Evolutionary conservation across 2,113 vertebrate genomes (phyloP).

Genomic region (Holacanthus passer): DNA sequence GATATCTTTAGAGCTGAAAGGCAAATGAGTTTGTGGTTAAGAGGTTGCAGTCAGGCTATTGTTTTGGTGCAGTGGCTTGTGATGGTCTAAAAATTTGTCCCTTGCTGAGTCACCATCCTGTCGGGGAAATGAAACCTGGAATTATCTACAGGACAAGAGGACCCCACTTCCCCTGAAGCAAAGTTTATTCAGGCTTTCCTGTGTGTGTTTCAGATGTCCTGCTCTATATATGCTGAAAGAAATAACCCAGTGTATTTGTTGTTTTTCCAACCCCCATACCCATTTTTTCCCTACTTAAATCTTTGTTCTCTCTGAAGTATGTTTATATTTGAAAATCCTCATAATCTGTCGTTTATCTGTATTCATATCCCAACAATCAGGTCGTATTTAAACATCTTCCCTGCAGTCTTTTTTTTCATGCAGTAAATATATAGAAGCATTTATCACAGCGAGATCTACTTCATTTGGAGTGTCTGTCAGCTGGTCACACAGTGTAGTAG

Average conservation of each 20-base stretch:
- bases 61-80: slow-evolving; percentile 57
- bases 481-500: slow-evolving; percentile 14
- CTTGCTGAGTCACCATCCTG: slow-evolving; percentile 81
- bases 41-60: slow-evolving; percentile 34
- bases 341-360: slow-evolving; percentile 29
- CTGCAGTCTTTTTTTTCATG: neutral
- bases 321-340: slow-evolving; percentile 39
- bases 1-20: slow-evolving; percentile 29
- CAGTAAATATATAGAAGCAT: slow-evolving; percentile 10
- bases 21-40: slow-evolving; percentile 25
- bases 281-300: slow-evolving; percentile 1
- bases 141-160: slow-evolving; percentile 68
- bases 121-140: slow-evolving; percentile 78
- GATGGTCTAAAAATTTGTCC: slow-evolving; percentile 58
- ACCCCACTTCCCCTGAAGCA: slow-evolving; percentile 65
- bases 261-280: slow-evolving; percentile 16
- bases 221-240: slow-evolving; percentile 48
- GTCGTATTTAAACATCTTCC: neutral
- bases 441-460: slow-evolving; percentile 16
- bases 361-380: slow-evolving; percentile 20
- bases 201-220: slow-evolving; percentile 62
- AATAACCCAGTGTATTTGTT: slow-evolving; percentile 38
- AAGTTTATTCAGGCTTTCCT: slow-evolving; percentile 83
- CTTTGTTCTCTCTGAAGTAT: slow-evolving; percentile 3
- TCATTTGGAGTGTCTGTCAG: slow-evolving; percentile 31